Base-by-base conservation (phyloP, 2,888 invertebrate genomes). In the Steinernema carpocapsae region DNA sequence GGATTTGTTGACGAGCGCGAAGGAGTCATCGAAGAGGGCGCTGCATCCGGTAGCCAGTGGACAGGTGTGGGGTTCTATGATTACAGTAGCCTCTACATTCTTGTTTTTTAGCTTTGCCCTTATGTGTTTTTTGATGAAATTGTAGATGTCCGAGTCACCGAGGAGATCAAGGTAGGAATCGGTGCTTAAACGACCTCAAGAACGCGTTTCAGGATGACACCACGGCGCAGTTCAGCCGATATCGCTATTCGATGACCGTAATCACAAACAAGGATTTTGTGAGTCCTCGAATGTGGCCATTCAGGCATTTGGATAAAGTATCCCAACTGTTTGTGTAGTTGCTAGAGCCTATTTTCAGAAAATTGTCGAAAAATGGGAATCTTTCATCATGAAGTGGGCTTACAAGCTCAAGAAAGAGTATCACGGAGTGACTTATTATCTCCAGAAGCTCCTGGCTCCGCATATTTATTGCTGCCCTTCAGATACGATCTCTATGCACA, bases 351-450 rank as follows among this genome's bases (percentile, higher is more conserved):
- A 14, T 17, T 74, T 78, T 59, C 71, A 78, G 76, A 70, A 73
- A 71, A 43, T 70, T 12, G 70, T 74, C 48, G 32, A 46, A 26
- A 51, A 72, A n/a, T 82, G 82, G 76, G 75, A 78, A 2, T 48
- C 77, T 10, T 70, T 74, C 12, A 70, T 85, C 24, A 46, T 82
- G 78, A 71, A 52, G 72, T 46, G 71, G 52, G 77, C 80, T 7
- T 76, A 73, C n/a, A 76, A 74, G 22, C 76, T 78, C 17, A 70
- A 78, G 26, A 72, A 75, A 22, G 79, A 80, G 43, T 80, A 84
- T 64, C 85, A 83, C 59, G 82, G 82, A 29, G 74, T 83, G 45
- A 52, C 82, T 32, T 82, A 77, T 72, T 79, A 84, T 70, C 74
- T 84, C 42, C 75, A 79, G 43, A 79, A 82, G 72, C 74, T 80